phyloP scores from a whole-genome alignment of 1,140 invertebrate genomes.

The Euwallacea fornicatus region DNA sequence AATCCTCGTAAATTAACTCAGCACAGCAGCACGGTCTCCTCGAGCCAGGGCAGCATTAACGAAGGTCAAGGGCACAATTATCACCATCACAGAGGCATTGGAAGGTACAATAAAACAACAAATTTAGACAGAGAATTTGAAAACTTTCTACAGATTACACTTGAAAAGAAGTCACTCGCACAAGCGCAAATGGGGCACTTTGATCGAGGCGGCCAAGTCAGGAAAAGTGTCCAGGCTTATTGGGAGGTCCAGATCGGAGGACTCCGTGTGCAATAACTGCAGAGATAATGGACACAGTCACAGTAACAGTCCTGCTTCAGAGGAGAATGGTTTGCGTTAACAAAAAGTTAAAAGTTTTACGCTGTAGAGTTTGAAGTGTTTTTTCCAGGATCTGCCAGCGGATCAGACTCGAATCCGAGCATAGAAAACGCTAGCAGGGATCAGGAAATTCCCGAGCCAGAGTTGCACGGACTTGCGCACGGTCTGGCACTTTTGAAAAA shows the following conservation, averaged over 20 bases:
- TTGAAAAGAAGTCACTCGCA: constrained; percentile 64
- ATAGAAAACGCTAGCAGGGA: constrained; percentile 45
- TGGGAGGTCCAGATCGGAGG: constrained; percentile 75
- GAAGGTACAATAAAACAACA: constrained; percentile 40
- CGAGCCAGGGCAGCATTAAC: constrained; percentile 53
- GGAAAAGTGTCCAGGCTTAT: constrained; percentile 74
- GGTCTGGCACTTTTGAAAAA: constrained; percentile 71
- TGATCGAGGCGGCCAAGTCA: constrained; percentile 82
- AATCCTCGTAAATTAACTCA: constrained; percentile 49
- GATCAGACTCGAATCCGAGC: constrained; percentile 57
- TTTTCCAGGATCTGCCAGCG: constrained; percentile 40
- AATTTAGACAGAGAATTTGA: not conserved
- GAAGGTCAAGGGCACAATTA: constrained; percentile 47
- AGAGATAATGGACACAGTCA: constrained; percentile 53
- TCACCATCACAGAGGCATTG: constrained; percentile 43
- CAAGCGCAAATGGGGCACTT: constrained; percentile 75
- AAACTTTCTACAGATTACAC: constrained; percentile 52
- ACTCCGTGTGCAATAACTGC: constrained; percentile 77
- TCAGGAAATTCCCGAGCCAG: constrained; percentile 36
- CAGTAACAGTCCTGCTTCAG: constrained; percentile 53
- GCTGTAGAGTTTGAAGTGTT: not conserved
- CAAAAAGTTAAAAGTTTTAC: not conserved
- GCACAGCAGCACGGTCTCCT: constrained; percentile 51
- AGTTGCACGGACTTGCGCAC: constrained; percentile 50
- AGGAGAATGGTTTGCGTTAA: constrained; percentile 49